Base-by-base conservation (phyloP, 1,140 invertebrate species). In the Listronotus oregonensis region DNA sequence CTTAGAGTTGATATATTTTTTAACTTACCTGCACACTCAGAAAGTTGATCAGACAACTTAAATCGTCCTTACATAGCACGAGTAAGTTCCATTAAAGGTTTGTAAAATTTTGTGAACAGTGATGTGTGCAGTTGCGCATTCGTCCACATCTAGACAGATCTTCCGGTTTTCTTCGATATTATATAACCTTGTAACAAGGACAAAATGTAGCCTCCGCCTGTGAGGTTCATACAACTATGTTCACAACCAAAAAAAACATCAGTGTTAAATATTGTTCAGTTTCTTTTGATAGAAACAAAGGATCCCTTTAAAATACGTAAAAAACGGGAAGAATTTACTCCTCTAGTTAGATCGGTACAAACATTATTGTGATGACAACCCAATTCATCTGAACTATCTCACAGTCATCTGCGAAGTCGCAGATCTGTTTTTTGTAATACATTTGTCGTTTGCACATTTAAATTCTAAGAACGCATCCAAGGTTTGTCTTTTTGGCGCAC, bases 81-180 rank as follows among this genome's bases (percentile, higher is more conserved):
- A 85, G 73, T 90, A 96, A 2, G 90, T 91, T 18, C 95, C 95
- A 73, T 97, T 96, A n/a, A n/a, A 95, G 73, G 76, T 98, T 98
- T 11, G 86, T 87, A 75, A 96, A 98, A 5, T 93, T 80, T 75
- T 98, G 96, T 1, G 94, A 93, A 80, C 96, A 98, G 64, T 91
- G 89, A 77, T 98, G 92, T 10, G 86, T 85, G 10, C 90, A 6
- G 87, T 86, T 0, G 85, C 81, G 77, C 96, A 98, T 80, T 98
- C 96, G 78, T 98, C 88, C n/a, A 97, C 83, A 79, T 97, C 94
- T 37, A 89, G 81, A 75, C 92, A 94, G 66, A 87, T 84, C 78
- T 93, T 94, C 49, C 85, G 83, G 76, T 93, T 91, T 9, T 85
- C 85, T 14, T 81, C 77, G 89, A 87, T 14, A 93, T 91, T 60